These are phyloP conservation scores for Acanthis flammea DNA, from an alignment of 2,797 vertebrate species.

Conservation along the genomic window DNA sequence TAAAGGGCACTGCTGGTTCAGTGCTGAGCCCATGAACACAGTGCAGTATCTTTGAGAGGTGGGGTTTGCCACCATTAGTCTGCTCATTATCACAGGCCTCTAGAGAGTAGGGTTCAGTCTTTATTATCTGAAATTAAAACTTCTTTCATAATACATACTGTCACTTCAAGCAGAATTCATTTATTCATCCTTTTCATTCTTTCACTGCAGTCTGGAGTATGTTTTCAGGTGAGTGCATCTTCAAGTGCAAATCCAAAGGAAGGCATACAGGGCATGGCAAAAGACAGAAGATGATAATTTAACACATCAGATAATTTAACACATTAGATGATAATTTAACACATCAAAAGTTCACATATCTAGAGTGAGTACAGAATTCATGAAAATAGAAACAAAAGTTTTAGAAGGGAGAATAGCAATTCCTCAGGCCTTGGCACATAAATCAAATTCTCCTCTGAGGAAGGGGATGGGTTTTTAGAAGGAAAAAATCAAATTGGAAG, in stretches of 20 bases:
- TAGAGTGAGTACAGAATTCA: neutral
- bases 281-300: neutral
- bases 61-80: slow-evolving; percentile 8
- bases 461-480: neutral
- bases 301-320: neutral
- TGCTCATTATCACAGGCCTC: slow-evolving; percentile 30
- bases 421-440: neutral
- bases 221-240: neutral
- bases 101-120: neutral
- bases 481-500: neutral
- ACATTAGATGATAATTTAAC: neutral
- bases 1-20: slow-evolving; percentile 56
- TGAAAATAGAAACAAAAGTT: neutral
- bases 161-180: slow-evolving; percentile 32
- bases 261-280: neutral
- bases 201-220: neutral
- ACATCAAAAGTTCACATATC: neutral
- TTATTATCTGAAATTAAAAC: slow-evolving; percentile 42
- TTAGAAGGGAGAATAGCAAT: neutral
- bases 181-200: slow-evolving; percentile 29
- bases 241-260: neutral
- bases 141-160: slow-evolving; percentile 10
- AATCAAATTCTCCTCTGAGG: neutral
- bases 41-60: neutral
- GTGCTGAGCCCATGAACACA: neutral